These are phyloP conservation scores for Campoletis sonorensis DNA, from an alignment of 1,140 invertebrate genomes.

Conservation along the genomic window DNA sequence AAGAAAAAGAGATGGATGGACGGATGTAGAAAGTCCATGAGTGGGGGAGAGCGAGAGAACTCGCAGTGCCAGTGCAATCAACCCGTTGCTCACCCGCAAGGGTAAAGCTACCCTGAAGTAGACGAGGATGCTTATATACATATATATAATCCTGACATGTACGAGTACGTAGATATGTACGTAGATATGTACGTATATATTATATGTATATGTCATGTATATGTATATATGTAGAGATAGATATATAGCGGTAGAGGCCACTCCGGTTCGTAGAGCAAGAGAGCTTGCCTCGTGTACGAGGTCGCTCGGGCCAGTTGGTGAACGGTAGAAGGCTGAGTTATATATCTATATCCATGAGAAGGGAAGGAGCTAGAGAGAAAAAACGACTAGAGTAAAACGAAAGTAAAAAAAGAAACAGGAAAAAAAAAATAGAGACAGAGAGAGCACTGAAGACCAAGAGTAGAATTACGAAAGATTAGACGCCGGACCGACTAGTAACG, in stretches of 20 bases:
- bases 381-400: constrained; percentile 51
- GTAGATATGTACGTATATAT: background rate
- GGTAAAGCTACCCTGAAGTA: constrained; percentile 73
- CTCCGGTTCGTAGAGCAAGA: constrained; percentile 46
- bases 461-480: constrained; percentile 67
- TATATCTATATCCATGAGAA: no score
- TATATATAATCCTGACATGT: constrained; percentile 53
- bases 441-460: constrained; percentile 44
- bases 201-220: background rate
- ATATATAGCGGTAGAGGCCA: constrained; percentile 24
- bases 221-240: background rate
- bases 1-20: constrained; percentile 49
- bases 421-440: constrained; percentile 41
- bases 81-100: constrained; percentile 70
- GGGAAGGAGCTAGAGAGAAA: constrained; percentile 43
- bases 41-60: constrained; percentile 41
- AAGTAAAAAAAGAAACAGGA: constrained; percentile 39
- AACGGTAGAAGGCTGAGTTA: constrained; percentile 29
- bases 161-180: background rate
- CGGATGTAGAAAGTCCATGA: constrained; percentile 31
- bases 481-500: constrained; percentile 57
- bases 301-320: constrained; percentile 52
- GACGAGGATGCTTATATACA: constrained; percentile 59
- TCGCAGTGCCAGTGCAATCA: constrained; percentile 74
- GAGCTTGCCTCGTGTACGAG: constrained; percentile 51